Base-by-base conservation (phyloP, 2,888 invertebrate species). In the Sthenelais limicola region DNA sequence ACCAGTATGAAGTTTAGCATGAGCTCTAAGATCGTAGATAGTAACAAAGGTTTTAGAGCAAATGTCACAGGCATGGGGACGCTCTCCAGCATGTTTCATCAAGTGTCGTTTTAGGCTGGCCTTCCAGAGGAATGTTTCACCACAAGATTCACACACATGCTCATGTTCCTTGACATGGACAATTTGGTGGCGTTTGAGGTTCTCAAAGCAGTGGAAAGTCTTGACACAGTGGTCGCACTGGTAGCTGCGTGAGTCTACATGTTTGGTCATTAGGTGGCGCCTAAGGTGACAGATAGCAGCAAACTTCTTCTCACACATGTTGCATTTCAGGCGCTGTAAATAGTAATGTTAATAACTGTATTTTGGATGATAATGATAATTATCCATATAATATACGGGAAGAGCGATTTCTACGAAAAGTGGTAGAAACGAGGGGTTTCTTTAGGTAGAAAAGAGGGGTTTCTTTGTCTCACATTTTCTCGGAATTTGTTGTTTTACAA, bases 111-210 rank as follows among this genome's bases (percentile, higher is more conserved):
- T 62, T 21, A 62, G 62, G 38, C 38, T 24, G 38, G 35, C 24
- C 38, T 62, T 62, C 62, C 62, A 62, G 62, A 21, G 62, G 62
- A 62, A 62, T 2, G 38, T 28, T 18, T 62, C 62, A 1, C 62
- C 62, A 24, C 62, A 62, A 26, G 43, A 21, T 21, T 62, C 35
- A 24, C 62, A 62, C 21, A 62, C 38, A 18, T 62, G 62, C 38
- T 62, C 38, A 21, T 38, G n/a, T 21, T 24, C 5, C 24, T 24
- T 3, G 38, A 21, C 43, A 43, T 62, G 62, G 1, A 62, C 62
- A 18, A 62, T 24, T 12, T 21, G 9, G 62, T 62, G 62, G 21
- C 62, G 35, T 26, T 38, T 9, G 5, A 62, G 62, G 62, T 62
- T 38, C 38, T 35, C 38, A 7, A 5, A 35, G 21, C 35, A 35